phyloP scores from a whole-genome alignment of 2,113 vertebrate species.

The Scartelaos histophorus region DNA sequence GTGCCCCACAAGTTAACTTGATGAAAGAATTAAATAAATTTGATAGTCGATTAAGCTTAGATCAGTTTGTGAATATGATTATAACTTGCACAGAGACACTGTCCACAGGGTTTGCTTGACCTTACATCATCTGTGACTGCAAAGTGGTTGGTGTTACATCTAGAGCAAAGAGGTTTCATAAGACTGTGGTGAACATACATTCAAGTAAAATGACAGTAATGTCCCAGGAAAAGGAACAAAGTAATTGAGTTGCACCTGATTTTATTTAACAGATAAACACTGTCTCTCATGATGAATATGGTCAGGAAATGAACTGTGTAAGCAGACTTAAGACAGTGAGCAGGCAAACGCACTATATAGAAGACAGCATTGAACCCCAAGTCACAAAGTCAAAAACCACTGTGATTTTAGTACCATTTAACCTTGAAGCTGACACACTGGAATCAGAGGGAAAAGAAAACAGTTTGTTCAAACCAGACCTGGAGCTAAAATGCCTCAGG shows the following conservation, averaged over 20 bases:
- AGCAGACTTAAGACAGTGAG: slow-evolving; percentile 8
- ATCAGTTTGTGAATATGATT: not conserved
- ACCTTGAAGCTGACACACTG: slow-evolving; percentile 20
- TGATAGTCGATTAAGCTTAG: not conserved
- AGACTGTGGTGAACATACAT: not conserved
- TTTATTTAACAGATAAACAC: slow-evolving; percentile 11
- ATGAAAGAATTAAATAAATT: not conserved
- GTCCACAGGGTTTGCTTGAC: slow-evolving; percentile 48
- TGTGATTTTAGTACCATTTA: not conserved
- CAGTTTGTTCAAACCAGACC: slow-evolving; percentile 30
- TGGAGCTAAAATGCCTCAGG: slow-evolving; percentile 21
- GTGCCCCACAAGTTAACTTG: no score
- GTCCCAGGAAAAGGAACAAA: not conserved
- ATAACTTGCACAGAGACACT: not conserved
- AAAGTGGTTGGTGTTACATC: slow-evolving; percentile 32
- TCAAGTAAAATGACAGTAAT: not conserved
- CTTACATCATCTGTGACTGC: slow-evolving; percentile 58
- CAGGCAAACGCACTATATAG: slow-evolving; percentile 18
- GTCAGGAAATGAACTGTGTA: slow-evolving; percentile 49
- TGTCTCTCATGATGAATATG: slow-evolving; percentile 42
- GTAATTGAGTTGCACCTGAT: not conserved
- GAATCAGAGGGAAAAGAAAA: slow-evolving; percentile 1
- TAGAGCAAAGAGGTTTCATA: slow-evolving; percentile 18
- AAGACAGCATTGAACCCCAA: not conserved
- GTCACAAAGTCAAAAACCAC: not conserved